A percentile compares a stretch with the other conserved stretches of the same genome.
phyloP scores from a whole-genome alignment of 2,888 invertebrate species.

The Drosophila meridionalis region DNA sequence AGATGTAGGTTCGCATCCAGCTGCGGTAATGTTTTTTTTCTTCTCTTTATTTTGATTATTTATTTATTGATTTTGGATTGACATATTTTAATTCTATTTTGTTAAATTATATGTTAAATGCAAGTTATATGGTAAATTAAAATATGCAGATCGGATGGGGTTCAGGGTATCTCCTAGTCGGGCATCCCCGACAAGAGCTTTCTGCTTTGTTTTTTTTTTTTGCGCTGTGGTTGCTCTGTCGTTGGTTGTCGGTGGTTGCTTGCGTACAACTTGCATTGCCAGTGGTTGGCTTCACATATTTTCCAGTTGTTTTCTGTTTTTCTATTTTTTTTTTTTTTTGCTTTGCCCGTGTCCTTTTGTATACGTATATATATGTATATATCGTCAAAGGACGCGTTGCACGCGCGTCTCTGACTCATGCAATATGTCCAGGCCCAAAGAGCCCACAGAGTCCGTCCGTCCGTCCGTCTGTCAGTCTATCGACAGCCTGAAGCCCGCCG shows the following conservation, averaged over 20 bases:
- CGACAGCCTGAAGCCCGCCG: conserved; percentile 19
- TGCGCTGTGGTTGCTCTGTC: conserved; percentile 16
- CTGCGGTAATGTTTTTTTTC: too few species aligned
- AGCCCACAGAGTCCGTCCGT: not conserved
- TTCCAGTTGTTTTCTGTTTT: conserved; percentile 10
- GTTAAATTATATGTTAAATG: too few species aligned
- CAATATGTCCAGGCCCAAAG: conserved; percentile 37
- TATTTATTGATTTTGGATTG: too few species aligned
- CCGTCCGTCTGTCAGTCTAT: conserved; percentile 1
- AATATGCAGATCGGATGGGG: too few species aligned
- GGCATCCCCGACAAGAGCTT: too few species aligned
- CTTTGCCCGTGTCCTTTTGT: conserved; percentile 6
- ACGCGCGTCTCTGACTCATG: conserved; percentile 51
- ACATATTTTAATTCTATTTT: too few species aligned
- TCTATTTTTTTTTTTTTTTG: not conserved
- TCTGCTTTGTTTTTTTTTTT: not conserved
- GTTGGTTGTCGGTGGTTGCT: conserved; percentile 30
- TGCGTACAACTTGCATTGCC: conserved; percentile 11
- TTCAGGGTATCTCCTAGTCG: too few species aligned
- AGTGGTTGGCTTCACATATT: conserved; percentile 18
- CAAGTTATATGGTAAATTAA: too few species aligned
- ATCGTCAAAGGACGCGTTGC: conserved; percentile 33
- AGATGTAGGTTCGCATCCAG: too few species aligned
- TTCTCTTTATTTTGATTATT: too few species aligned
- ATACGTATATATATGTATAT: not conserved